phyloP scores from a whole-genome alignment of 2,797 vertebrate species.

The Hafferia zeledoni region DNA sequence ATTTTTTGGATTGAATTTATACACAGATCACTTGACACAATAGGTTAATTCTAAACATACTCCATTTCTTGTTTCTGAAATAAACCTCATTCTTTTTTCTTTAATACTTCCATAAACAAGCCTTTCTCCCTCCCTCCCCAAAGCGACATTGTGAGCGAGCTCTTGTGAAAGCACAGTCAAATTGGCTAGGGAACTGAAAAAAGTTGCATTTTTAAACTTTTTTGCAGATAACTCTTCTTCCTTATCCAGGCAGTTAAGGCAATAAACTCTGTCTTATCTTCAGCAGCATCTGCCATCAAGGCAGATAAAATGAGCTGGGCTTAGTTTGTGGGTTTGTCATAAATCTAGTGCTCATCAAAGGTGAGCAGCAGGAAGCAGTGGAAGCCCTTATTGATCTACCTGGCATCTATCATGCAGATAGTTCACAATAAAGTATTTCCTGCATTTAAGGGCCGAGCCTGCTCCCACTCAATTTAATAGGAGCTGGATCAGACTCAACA shows the following conservation, averaged over 20 bases:
- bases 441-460: constrained; percentile 23
- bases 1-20: not conserved
- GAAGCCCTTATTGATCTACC: constrained; percentile 49
- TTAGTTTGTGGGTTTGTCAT: constrained; percentile 34
- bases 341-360: constrained; percentile 49
- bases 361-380: constrained; percentile 42
- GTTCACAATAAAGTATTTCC: constrained; percentile 45
- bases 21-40: not conserved
- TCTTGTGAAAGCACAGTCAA: not conserved
- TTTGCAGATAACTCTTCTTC: not conserved
- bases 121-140: not conserved
- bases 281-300: constrained; percentile 21
- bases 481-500: not conserved
- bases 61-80: not conserved
- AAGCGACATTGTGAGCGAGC: accelerated
- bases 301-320: constrained; percentile 14
- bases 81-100: not conserved
- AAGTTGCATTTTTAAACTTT: constrained; percentile 1
- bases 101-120: not conserved
- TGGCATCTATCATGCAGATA: constrained; percentile 37
- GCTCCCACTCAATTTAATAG: constrained; percentile 3
- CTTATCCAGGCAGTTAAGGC: constrained; percentile 13
- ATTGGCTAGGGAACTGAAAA: not conserved
- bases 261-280: constrained; percentile 45
- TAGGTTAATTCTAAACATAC: not conserved